Evolutionary conservation across 2,888 invertebrate species (phyloP), one percentile per base, ranked within the genome.

Genomic region (Opisthograptis luteolata): DNA sequence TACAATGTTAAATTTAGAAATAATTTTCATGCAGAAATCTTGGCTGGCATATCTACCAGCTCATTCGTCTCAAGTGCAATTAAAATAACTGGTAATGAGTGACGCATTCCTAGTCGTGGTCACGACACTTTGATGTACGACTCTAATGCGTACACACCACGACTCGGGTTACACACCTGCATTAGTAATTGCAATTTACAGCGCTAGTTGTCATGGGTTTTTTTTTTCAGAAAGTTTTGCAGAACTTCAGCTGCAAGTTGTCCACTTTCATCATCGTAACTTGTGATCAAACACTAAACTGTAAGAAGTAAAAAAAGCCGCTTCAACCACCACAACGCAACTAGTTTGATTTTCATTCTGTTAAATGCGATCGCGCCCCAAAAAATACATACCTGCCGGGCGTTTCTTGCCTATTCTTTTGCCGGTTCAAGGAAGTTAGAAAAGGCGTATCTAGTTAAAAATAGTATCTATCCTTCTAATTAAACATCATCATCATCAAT

Each of bases 51-150:
- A 22, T 54, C 52, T 56, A 39, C 58, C 47, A 46, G 47, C 60
- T 62, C 61, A 64, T 59, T 55, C 62, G 67, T 58, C 64, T 65
- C 64, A 55, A 57, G 62, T 68, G 75, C 70, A 81, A 82, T 81
- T 79, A 81, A 78, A 81, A 81, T 82, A 80, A 72, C 79, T 77
- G 71, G 76, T 81, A 81, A 81, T 78, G 77, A 79, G 77, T 69
- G 67, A 74, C 70, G 70, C 80, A 79, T 80, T 71, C 76, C 62
- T 62, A 67, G 71, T 55, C 68, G 70, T 64, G 73, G 65, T 63
- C 69, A 71, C 71, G 75, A 66, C 71, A 62, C 53, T 50, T 66
- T 76, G 77, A 76, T 73, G 68, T 64, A 76, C 66, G 40, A 19
- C 25, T 31, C 22, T 30, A 22, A 34, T 30, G 35, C 22, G 30